Conservation (phyloP, 1,140 invertebrate genomes). For the Argopecten irradians region DNA sequence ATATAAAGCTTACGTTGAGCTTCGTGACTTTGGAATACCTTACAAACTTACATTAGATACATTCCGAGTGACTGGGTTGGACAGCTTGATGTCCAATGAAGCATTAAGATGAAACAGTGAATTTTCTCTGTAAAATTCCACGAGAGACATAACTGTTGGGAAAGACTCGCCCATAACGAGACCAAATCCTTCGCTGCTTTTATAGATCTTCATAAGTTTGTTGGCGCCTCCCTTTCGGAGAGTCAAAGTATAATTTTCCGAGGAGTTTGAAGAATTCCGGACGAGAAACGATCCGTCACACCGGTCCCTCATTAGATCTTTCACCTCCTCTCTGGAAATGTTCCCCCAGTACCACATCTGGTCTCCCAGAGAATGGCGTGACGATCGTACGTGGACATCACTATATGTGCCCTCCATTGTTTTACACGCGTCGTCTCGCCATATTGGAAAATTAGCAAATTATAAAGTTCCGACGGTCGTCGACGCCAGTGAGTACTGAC, state of each 20-base stretch:
- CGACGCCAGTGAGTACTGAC: no score
- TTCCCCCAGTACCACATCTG: constrained; percentile 96
- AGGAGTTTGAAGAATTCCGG: constrained; percentile 93
- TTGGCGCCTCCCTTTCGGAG: constrained; percentile 93
- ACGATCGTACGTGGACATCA: background rate
- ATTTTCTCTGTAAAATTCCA: constrained; percentile 90
- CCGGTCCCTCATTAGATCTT: constrained; percentile 92
- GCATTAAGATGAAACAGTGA: constrained; percentile 95
- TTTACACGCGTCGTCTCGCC: background rate
- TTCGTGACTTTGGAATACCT: no score
- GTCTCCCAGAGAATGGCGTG: constrained; percentile 74
- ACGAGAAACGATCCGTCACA: constrained; percentile 98
- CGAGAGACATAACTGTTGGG: constrained; percentile 93
- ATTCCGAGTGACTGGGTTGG: constrained; percentile 85
- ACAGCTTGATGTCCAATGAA: constrained; percentile 92
- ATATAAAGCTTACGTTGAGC: no score
- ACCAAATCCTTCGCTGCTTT: constrained; percentile 90
- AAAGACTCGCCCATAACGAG: constrained; percentile 93
- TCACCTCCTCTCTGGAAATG: constrained; percentile 86
- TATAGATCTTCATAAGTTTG: constrained; percentile 97
- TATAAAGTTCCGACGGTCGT: no score
- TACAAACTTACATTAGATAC: constrained; percentile 62
- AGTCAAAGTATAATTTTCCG: constrained; percentile 94
- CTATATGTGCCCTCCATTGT: background rate
- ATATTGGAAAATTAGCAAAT: no score